phyloP scores from a whole-genome alignment of 2,888 invertebrate genomes.

The Sinotaia quadrata region DNA sequence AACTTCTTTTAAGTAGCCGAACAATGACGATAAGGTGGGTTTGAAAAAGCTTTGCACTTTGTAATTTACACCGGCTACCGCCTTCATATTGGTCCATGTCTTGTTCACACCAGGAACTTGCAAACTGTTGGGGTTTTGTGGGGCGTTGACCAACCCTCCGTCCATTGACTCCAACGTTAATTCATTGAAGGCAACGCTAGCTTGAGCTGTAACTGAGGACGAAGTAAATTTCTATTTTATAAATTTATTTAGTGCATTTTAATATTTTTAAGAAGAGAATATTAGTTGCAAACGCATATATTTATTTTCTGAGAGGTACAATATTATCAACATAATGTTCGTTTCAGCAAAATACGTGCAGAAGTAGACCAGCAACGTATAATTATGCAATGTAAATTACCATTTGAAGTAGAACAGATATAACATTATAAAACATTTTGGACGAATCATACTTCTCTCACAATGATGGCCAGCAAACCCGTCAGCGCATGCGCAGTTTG shows the following conservation, averaged over 20 bases:
- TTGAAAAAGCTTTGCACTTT: slow-evolving; percentile 1
- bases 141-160: not conserved
- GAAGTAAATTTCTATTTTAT: not conserved
- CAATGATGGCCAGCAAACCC: slow-evolving; percentile 35
- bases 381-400: too few relatives aligned
- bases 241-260: too few relatives aligned
- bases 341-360: too few relatives aligned
- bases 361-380: too few relatives aligned
- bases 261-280: too few relatives aligned
- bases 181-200: slow-evolving; percentile 11
- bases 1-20: slow-evolving; percentile 8
- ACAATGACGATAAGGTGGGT: not conserved
- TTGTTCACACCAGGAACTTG: slow-evolving; percentile 1
- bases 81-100: slow-evolving; percentile 22
- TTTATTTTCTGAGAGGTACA: too few relatives aligned
- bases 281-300: too few relatives aligned
- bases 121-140: not conserved
- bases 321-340: too few relatives aligned
- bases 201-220: not conserved
- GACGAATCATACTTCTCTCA: slow-evolving; percentile 27
- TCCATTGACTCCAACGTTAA: not conserved
- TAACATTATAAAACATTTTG: too few relatives aligned
- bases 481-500: slow-evolving; percentile 24
- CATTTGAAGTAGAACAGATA: too few relatives aligned
- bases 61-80: slow-evolving; percentile 4